Evolutionary conservation across 2,888 invertebrate species (phyloP).

Genomic region (Bellardia bayeri): DNA sequence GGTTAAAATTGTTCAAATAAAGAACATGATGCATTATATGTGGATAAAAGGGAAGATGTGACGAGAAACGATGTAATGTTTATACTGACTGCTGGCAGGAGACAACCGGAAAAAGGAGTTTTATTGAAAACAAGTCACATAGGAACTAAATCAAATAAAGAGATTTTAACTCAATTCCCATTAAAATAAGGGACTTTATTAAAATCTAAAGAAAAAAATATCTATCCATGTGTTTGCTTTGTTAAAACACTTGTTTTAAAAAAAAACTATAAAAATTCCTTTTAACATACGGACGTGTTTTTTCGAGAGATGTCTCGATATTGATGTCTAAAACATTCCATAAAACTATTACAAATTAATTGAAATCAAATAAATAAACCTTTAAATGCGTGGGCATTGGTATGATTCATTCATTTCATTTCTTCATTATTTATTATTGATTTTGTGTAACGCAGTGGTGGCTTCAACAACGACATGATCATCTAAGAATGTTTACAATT

Average conservation of each 20-base stretch:
- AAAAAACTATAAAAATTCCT: constrained; percentile 51
- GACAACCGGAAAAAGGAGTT: constrained; percentile 65
- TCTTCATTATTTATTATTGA: background rate
- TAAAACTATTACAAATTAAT: constrained; percentile 47
- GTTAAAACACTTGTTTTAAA: constrained; percentile 52
- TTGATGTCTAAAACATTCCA: background rate
- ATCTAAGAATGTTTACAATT: constrained; percentile 58
- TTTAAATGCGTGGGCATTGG: constrained; percentile 4
- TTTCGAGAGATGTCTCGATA: constrained; percentile 3
- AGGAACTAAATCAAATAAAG: constrained; percentile 24
- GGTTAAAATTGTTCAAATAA: constrained; percentile 50
- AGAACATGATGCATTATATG: constrained; percentile 46
- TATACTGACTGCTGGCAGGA: constrained; percentile 61
- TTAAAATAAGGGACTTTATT: constrained; percentile 52
- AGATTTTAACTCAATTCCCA: constrained; percentile 38
- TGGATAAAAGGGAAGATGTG: constrained; percentile 9
- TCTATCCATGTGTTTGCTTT: constrained; percentile 1
- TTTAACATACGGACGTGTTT: constrained; percentile 53
- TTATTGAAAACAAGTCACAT: constrained; percentile 40
- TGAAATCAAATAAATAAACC: constrained; percentile 57
- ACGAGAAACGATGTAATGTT: constrained; percentile 55
- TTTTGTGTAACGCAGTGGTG: constrained; percentile 50
- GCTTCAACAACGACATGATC: constrained; percentile 42
- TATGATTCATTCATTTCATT: constrained; percentile 59
- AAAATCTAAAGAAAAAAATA: constrained; percentile 1